Percentiles rank a stretch among this genome's conserved stretches.
phyloP scores from a whole-genome alignment of 2,797 vertebrate species.

The Gymnoscopelus braueri region DNA sequence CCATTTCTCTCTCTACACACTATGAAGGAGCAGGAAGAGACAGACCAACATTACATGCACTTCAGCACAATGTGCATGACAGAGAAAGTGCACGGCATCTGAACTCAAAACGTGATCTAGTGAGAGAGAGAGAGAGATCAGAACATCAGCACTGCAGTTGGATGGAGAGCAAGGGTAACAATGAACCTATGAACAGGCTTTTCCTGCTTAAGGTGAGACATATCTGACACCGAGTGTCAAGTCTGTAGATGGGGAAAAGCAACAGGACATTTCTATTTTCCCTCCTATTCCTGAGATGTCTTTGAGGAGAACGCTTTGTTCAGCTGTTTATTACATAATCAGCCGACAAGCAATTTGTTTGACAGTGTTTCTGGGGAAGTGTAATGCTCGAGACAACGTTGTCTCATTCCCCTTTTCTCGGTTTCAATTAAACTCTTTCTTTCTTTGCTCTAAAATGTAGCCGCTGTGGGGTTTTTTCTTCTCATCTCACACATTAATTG shows the following conservation, averaged over 20 bases:
- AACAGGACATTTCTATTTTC: slow-evolving; percentile 39
- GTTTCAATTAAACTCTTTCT: slow-evolving; percentile 69
- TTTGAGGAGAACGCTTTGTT: slow-evolving; percentile 65
- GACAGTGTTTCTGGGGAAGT: slow-evolving; percentile 52
- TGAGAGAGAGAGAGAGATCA: not conserved
- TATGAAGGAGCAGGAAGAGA: not conserved
- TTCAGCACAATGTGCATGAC: not conserved
- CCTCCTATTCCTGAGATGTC: slow-evolving; percentile 42
- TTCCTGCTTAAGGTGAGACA: slow-evolving; percentile 41
- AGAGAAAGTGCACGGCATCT: slow-evolving; percentile 12
- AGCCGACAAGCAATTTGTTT: slow-evolving; percentile 69
- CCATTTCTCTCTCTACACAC: slow-evolving; percentile 68
- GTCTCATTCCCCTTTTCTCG: slow-evolving; percentile 29
- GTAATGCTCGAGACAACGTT: slow-evolving; percentile 39
- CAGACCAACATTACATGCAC: not conserved
- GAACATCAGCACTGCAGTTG: slow-evolving; percentile 12
- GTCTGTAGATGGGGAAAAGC: slow-evolving; percentile 36
- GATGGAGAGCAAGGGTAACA: slow-evolving; percentile 28
- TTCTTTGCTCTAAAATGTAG: slow-evolving; percentile 52
- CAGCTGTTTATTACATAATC: slow-evolving; percentile 64
- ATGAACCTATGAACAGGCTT: slow-evolving; percentile 35
- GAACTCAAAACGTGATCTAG: not conserved
- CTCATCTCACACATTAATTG: slow-evolving; percentile 45
- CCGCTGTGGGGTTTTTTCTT: slow-evolving; percentile 10
- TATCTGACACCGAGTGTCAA: slow-evolving; percentile 59